Percentiles rank a stretch among this genome's conserved stretches.
These are phyloP conservation scores for Ephestia elutella DNA, from an alignment of 1,140 invertebrate genomes.

Conservation along the genomic window DNA sequence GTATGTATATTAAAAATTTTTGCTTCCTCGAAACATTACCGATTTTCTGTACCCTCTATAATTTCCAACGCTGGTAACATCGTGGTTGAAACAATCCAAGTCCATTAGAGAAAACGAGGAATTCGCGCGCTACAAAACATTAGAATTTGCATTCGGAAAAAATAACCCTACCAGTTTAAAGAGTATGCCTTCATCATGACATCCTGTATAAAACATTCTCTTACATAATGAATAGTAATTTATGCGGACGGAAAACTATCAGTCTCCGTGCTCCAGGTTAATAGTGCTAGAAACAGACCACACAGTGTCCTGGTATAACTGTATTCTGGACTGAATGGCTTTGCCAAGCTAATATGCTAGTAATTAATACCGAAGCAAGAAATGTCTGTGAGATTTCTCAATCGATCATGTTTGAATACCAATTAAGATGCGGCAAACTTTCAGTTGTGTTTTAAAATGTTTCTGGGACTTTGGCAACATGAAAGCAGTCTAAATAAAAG, in stretches of 20 bases:
- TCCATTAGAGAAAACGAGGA: constrained; percentile 33
- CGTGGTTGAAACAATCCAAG: constrained; percentile 8
- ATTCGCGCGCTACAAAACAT: constrained; percentile 39
- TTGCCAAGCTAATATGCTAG: neutral
- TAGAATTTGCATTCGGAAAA: constrained; percentile 33
- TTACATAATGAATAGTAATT: constrained; percentile 63
- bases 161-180: constrained; percentile 35
- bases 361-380: constrained; percentile 4
- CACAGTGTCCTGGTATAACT: constrained; percentile 18
- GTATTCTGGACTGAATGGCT: neutral
- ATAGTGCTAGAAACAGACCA: constrained; percentile 28
- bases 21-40: no score
- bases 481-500: no score
- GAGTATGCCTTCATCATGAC: constrained; percentile 52
- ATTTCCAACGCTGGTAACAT: neutral
- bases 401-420: neutral
- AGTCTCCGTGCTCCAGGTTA: constrained; percentile 36
- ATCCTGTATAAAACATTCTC: constrained; percentile 64
- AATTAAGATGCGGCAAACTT: neutral
- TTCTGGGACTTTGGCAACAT: no score
- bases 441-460: no score
- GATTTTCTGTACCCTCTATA: neutral
- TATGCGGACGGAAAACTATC: constrained; percentile 62
- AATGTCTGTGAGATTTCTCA: neutral
- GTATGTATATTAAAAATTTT: no score